phyloP scores from a whole-genome alignment of 1,140 invertebrate species.

The Drosophila oshimai region DNA sequence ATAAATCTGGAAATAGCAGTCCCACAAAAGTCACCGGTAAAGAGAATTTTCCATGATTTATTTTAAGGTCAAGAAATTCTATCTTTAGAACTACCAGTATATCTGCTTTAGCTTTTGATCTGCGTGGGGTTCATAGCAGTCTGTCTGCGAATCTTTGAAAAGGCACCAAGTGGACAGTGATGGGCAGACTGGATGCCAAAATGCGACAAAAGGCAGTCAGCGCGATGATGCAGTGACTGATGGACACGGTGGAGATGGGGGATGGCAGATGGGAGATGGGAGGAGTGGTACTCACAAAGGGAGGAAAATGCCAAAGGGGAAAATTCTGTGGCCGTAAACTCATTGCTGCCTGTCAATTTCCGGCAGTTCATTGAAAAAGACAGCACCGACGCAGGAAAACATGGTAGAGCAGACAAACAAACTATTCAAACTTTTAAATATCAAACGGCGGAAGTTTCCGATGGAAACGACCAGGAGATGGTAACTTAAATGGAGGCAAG shows the following conservation, averaged over 20 bases:
- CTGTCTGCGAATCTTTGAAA: not conserved
- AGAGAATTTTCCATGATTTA: no score
- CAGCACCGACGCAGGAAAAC: slow-evolving; percentile 17
- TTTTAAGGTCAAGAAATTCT: no score
- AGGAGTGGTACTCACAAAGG: not conserved
- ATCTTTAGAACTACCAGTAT: no score
- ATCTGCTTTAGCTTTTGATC: not conserved
- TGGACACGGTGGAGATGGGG: slow-evolving; percentile 15
- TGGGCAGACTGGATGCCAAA: slow-evolving; percentile 42
- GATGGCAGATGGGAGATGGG: not conserved
- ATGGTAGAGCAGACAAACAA: slow-evolving; percentile 42
- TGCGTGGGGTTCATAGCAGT: not conserved
- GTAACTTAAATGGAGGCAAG: not conserved
- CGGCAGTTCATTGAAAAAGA: slow-evolving; percentile 29
- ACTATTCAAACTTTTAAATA: slow-evolving; percentile 62
- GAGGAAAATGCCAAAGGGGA: not conserved
- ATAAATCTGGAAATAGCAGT: no score
- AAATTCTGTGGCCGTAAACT: slow-evolving; percentile 5
- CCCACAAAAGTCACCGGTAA: no score
- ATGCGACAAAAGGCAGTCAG: slow-evolving; percentile 51
- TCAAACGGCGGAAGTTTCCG: slow-evolving; percentile 42
- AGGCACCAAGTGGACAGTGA: not conserved
- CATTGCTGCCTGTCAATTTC: slow-evolving; percentile 69
- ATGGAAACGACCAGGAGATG: not conserved
- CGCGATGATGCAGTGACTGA: slow-evolving; percentile 34